Conservation (phyloP, 2,888 invertebrate species). For the Cosmorhoe ocellata region DNA sequence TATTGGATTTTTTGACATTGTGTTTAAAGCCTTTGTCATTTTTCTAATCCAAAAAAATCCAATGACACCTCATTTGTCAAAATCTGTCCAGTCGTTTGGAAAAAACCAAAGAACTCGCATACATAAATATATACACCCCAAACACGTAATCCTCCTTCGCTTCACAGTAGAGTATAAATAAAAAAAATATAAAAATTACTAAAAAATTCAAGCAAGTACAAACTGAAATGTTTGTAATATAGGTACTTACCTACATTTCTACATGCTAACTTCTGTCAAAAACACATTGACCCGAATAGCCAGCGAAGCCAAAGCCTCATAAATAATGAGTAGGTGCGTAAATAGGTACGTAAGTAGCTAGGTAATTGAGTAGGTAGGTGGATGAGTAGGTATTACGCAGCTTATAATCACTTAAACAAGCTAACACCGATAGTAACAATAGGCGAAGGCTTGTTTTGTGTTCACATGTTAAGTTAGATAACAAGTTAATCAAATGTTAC, state of each 20-base stretch:
- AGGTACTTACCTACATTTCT: not conserved
- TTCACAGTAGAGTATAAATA: no score
- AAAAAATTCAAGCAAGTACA: no score
- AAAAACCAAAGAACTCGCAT: no score
- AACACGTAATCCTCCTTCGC: no score
- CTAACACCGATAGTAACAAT: conserved; percentile 21
- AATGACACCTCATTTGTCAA: no score
- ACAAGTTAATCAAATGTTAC: conserved; percentile 15
- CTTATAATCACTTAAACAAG: conserved; percentile 19
- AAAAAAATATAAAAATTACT: no score
- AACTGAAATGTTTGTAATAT: not conserved
- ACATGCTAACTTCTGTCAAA: conserved; percentile 14
- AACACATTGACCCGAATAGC: conserved; percentile 27
- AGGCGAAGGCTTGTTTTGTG: conserved; percentile 9
- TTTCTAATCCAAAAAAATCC: no score
- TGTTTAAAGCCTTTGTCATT: no score
- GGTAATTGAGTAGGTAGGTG: not conserved
- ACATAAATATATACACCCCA: no score
- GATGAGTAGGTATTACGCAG: conserved; percentile 9
- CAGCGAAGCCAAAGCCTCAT: conserved; percentile 18
- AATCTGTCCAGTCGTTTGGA: no score
- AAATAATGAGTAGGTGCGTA: conserved; percentile 18
- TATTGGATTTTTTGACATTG: no score
- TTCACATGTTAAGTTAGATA: not conserved
- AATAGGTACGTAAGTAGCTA: conserved; percentile 1